phyloP scores from a whole-genome alignment of 2,797 vertebrate species.

The Ctenopoma kingsleyae region DNA sequence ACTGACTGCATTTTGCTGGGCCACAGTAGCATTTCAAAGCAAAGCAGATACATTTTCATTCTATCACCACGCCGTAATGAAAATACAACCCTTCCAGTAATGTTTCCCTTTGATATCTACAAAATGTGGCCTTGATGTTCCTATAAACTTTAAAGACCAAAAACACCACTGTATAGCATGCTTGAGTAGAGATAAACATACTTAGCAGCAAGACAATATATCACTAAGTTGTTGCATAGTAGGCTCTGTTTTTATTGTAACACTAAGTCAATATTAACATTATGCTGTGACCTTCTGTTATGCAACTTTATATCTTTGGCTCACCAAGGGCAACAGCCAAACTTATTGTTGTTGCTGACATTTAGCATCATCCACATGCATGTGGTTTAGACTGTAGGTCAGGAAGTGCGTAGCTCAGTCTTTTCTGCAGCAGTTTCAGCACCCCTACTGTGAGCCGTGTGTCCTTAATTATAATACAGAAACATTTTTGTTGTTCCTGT shows the following conservation, averaged over 20 bases:
- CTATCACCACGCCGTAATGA: constrained; percentile 37
- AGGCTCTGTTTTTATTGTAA: constrained; percentile 17
- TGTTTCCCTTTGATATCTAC: constrained; percentile 45
- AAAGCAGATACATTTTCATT: constrained; percentile 57
- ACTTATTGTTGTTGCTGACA: constrained; percentile 74
- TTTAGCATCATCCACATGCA: constrained; percentile 80
- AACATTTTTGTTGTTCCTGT: constrained; percentile 39
- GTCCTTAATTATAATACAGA: constrained; percentile 51
- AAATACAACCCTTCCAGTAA: constrained; percentile 29
- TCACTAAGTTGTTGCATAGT: constrained; percentile 21
- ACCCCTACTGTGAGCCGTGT: constrained; percentile 45
- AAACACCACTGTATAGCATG: constrained; percentile 4
- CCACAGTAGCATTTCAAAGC: constrained; percentile 53
- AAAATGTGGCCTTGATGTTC: constrained; percentile 44
- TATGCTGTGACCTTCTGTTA: constrained; percentile 59
- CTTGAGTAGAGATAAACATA: constrained; percentile 22
- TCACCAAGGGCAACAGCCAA: constrained; percentile 49
- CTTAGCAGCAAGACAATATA: constrained; percentile 6
- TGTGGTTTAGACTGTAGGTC: constrained; percentile 79
- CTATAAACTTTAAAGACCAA: constrained; percentile 15
- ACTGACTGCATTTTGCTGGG: constrained; percentile 51
- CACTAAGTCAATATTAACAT: constrained; percentile 41
- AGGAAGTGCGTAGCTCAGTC: constrained; percentile 74
- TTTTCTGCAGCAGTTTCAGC: constrained; percentile 61
- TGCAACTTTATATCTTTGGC: constrained; percentile 56